Percentiles rank a stretch among this genome's conserved stretches.
Conservation (phyloP, 2,888 invertebrate species). For the Cetonia aurata region DNA sequence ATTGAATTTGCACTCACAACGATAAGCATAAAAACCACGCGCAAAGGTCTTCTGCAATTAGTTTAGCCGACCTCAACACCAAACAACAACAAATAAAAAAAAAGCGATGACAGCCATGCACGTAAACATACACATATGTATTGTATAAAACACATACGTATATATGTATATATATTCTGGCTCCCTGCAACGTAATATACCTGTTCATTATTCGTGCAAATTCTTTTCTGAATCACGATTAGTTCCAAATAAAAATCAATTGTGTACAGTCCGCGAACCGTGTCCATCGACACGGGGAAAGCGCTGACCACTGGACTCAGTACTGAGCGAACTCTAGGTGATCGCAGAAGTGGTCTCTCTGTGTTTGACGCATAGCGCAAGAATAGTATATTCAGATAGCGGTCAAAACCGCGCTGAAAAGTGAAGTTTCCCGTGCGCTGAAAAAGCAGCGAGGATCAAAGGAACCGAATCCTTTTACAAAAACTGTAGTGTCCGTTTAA, state of each 20-base stretch:
- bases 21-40: too few relatives aligned
- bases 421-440: too few relatives aligned
- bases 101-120: background rate
- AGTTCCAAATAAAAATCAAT: constrained; percentile 44
- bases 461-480: too few relatives aligned
- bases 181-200: too few relatives aligned
- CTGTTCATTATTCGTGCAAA: constrained; percentile 28
- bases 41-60: background rate
- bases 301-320: constrained; percentile 32
- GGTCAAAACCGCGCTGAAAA: constrained; percentile 5
- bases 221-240: constrained; percentile 32
- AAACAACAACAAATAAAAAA: constrained; percentile 4
- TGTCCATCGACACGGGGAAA: constrained; percentile 37
- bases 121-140: background rate
- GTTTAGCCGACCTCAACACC: background rate
- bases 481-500: too few relatives aligned
- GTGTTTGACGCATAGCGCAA: background rate
- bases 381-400: background rate
- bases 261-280: constrained; percentile 39
- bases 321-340: constrained; percentile 16
- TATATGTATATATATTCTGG: too few relatives aligned
- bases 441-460: too few relatives aligned
- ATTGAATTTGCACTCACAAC: too few relatives aligned
- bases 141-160: too few relatives aligned
- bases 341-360: constrained; percentile 3